Conservation (phyloP, 2,888 invertebrate species). For the Drosophila fulvimacula region DNA sequence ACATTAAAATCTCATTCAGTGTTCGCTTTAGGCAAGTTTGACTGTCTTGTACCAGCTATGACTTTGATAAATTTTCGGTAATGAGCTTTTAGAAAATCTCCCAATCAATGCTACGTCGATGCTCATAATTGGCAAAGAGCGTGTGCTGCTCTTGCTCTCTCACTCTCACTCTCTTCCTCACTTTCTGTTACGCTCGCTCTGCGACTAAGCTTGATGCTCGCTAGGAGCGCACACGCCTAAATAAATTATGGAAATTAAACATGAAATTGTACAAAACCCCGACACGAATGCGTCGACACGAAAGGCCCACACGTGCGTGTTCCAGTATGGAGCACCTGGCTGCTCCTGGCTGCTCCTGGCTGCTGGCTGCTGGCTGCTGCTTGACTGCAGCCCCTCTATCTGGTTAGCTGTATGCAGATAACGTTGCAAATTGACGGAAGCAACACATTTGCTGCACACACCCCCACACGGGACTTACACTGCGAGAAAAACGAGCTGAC, state of each 20-base stretch:
- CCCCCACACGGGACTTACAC: conserved; percentile 7
- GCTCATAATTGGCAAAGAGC: conserved; percentile 52
- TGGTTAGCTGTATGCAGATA: conserved; percentile 46
- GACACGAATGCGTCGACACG: conserved; percentile 53
- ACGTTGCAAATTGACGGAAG: conserved; percentile 70
- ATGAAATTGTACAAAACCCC: conserved; percentile 70
- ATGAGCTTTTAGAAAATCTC: conserved; percentile 52
- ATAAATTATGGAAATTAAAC: conserved; percentile 78
- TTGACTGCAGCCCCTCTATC: conserved; percentile 15
- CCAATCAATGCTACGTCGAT: conserved; percentile 62
- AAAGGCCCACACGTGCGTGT: conserved; percentile 27
- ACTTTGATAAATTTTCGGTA: conserved; percentile 47
- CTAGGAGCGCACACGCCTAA: conserved; percentile 55
- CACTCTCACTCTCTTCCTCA: neutral
- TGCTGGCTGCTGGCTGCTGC: conserved; percentile 9
- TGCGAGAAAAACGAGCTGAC: conserved; percentile 4
- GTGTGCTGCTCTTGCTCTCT: conserved; percentile 3
- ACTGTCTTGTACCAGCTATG: conserved; percentile 14
- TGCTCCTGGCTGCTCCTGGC: neutral
- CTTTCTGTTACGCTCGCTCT: conserved; percentile 17
- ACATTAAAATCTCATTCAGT: neutral
- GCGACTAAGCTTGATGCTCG: conserved; percentile 55
- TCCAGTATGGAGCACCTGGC: neutral
- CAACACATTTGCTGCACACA: conserved; percentile 60
- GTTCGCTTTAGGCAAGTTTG: neutral